Conservation (phyloP, 2,888 invertebrate species). For the Lasioglossum vierecki region DNA sequence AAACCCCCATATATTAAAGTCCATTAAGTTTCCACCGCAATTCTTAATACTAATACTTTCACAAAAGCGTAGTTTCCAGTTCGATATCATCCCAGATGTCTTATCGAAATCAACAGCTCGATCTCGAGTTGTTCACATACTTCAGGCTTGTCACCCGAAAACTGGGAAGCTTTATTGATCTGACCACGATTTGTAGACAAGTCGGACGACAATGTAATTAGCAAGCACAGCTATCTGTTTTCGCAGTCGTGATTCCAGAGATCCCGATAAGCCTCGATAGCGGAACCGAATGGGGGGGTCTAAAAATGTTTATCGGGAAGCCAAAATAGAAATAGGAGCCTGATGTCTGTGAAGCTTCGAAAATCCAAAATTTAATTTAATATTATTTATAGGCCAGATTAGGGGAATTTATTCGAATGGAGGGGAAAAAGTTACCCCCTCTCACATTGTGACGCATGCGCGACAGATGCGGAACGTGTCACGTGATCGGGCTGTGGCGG, state of each 20-base stretch:
- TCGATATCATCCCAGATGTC: background rate
- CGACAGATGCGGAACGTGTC: too few relatives aligned
- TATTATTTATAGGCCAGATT: too few relatives aligned
- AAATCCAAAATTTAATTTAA: background rate
- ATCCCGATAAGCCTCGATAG: slow-evolving; percentile 4
- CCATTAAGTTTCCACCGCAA: too few relatives aligned
- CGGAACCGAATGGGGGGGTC: background rate
- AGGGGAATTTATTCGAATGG: too few relatives aligned
- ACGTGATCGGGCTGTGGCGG: too few relatives aligned
- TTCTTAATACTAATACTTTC: too few relatives aligned
- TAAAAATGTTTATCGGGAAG: background rate
- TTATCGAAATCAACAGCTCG: background rate
- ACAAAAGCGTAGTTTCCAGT: background rate
- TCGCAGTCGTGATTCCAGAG: background rate
- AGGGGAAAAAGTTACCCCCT: too few relatives aligned
- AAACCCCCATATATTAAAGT: too few relatives aligned
- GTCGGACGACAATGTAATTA: slow-evolving; percentile 24
- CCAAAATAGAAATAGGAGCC: background rate
- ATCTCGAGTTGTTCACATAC: background rate
- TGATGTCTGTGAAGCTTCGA: background rate
- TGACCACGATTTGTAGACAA: background rate
- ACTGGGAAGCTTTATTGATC: slow-evolving; percentile 3
- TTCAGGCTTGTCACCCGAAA: background rate
- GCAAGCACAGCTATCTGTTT: slow-evolving; percentile 1
- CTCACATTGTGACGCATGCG: too few relatives aligned